Conservation (phyloP, 64 coral and sea anemone species). For the Pachyseris speciosa region DNA sequence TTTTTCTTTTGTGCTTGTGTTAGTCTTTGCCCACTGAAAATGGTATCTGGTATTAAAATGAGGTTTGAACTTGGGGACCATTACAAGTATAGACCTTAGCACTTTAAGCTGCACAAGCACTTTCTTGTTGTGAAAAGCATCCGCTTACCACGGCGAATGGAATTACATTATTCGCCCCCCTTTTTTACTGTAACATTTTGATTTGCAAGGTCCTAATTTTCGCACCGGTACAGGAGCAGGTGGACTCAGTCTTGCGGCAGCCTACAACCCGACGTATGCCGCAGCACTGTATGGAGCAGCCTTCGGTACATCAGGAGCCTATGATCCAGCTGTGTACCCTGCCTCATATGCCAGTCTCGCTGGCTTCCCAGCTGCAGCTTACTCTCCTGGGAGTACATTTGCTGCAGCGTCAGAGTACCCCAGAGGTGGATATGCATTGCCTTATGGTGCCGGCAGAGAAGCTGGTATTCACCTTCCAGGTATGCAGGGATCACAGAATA, state of each 20-base stretch:
- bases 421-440: constrained; percentile 63
- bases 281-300: constrained; percentile 80
- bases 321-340: constrained; percentile 86
- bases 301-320: constrained; percentile 67
- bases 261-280: constrained; percentile 76
- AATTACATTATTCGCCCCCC: too few relatives aligned
- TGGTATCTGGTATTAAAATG: too few relatives aligned
- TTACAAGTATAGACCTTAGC: too few relatives aligned
- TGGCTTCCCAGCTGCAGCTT: constrained; percentile 72
- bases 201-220: constrained; percentile 17
- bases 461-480: constrained; percentile 82
- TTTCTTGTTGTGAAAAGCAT: too few relatives aligned
- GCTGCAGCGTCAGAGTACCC: constrained; percentile 68
- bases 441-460: constrained; percentile 66
- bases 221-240: constrained; percentile 67
- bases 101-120: too few relatives aligned
- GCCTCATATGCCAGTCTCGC: constrained; percentile 66
- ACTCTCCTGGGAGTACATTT: constrained; percentile 65
- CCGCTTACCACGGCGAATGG: too few relatives aligned
- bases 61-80: too few relatives aligned
- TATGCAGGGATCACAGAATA: constrained; percentile 77
- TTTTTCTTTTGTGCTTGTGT: too few relatives aligned
- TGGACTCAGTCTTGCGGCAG: constrained; percentile 32
- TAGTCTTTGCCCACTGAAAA: too few relatives aligned
- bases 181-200: background rate